Percentiles rank a stretch among this genome's conserved stretches.
Conservation (phyloP, 2,113 vertebrate species). For the Catharus fuscescens region DNA sequence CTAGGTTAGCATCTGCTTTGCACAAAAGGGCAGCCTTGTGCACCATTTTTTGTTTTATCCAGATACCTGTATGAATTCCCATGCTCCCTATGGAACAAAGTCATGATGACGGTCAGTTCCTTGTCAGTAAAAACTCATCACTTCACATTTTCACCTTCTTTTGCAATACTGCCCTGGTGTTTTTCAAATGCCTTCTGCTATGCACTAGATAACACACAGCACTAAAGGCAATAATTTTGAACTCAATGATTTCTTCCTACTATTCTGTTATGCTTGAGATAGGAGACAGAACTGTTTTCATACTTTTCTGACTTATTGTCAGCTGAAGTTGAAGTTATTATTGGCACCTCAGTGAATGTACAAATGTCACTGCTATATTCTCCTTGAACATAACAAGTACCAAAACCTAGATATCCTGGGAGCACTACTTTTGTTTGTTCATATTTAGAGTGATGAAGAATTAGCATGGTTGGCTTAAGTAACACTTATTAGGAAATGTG, state of each 20-base stretch:
- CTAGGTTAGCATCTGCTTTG: neutral
- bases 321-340: neutral
- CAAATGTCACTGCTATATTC: neutral
- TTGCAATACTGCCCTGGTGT: neutral
- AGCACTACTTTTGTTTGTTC: neutral
- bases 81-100: neutral
- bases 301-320: neutral
- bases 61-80: neutral
- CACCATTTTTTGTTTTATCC: neutral
- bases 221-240: constrained; percentile 22
- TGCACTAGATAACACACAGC: neutral
- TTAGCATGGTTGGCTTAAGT: neutral
- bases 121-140: neutral
- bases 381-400: neutral
- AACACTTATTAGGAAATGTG: neutral
- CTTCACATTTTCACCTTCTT: neutral
- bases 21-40: neutral
- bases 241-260: neutral
- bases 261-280: neutral
- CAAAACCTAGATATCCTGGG: neutral
- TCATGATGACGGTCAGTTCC: neutral
- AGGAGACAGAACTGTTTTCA: neutral
- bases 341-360: neutral
- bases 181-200: constrained; percentile 22
- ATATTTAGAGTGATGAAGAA: neutral